Base-by-base conservation (phyloP, 1,140 invertebrate species). In the Drosophila saltans region DNA sequence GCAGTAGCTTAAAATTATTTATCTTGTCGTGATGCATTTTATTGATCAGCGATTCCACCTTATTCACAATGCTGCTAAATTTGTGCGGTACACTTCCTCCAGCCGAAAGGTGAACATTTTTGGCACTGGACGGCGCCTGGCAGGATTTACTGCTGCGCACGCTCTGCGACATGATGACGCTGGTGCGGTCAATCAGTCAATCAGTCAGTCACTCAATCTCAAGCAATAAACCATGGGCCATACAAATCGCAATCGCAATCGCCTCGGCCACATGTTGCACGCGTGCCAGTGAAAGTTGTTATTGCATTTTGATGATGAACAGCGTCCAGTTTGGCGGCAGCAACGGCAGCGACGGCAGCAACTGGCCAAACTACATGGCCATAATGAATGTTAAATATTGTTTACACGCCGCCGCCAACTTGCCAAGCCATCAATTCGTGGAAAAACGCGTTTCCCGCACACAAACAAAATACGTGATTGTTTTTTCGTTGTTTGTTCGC, bases 1-100 rank as follows among this genome's bases (percentile, higher is more conserved):
- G 84, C 10, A 85, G 64, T 58, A 83, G 16, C 61, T 82, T 84
- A 5, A 84, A 78, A 69, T 84, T 90, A 61, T 91, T 90, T 8
- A 74, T 69, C 72, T 92, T 91, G 57, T 92, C 89, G 75, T 88
- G 76, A 26, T 92, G 84, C 81, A 91, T 91, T 78, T 92, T 90
- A 81, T 88, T 92, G 69, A 93, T 92, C 72, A 91, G 81, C 40
- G 92, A 92, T 80, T 93, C 88, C 62, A 91, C 90, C 24, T 91
- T 92, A 74, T 91, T 82, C 59, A 92, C 86, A 72, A 92, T 91
- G 66, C 82, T 84, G 77, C 86, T 91, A 62, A 91, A 91, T 62
- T 91, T 91, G 52, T 90, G 83, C 3, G 82, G 74, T 36, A 74
- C 64, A 39, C 75, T 86, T 33, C 75, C 72, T 0, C 56, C 52